These are phyloP conservation scores for Teleiodes luculella DNA, from an alignment of 2,888 invertebrate genomes.

Conservation along the genomic window DNA sequence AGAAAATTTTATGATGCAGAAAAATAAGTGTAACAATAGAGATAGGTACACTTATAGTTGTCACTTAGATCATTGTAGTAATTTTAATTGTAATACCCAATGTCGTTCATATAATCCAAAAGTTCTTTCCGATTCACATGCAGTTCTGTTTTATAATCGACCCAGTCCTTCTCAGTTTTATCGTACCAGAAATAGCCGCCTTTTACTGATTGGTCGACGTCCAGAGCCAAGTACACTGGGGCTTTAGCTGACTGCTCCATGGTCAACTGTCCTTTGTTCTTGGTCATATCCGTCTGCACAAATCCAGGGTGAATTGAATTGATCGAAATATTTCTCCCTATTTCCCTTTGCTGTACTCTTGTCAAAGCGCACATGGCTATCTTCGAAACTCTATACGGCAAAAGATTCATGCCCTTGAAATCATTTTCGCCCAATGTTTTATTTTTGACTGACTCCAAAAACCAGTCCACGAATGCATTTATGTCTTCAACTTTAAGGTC, in stretches of 20 bases:
- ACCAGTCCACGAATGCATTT: conserved; percentile 33
- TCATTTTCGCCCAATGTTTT: conserved; percentile 27
- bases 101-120: too few species aligned
- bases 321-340: conserved; percentile 32
- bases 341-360: conserved; percentile 27
- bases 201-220: conserved; percentile 32
- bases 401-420: conserved; percentile 23
- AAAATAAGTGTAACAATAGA: too few species aligned
- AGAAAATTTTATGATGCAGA: too few species aligned
- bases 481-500: conserved; percentile 29
- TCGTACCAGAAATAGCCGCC: conserved; percentile 35
- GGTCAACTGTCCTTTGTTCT: conserved; percentile 23
- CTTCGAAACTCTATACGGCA: conserved; percentile 33
- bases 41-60: too few species aligned
- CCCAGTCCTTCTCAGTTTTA: conserved; percentile 31
- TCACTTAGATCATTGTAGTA: too few species aligned
- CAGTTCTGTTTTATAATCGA: conserved; percentile 17
- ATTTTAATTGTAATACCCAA: too few species aligned
- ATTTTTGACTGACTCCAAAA: conserved; percentile 29
- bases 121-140: too few species aligned
- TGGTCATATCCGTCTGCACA: conserved; percentile 33
- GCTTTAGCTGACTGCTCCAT: conserved; percentile 17
- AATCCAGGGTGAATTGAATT: conserved; percentile 37
- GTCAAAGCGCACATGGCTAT: conserved; percentile 31
- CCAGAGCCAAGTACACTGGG: conserved; percentile 30